Evolutionary conservation across 1,140 invertebrate genomes (phyloP), one percentile per base, ranked within the genome.

Genomic region (Eumeta japonica): DNA sequence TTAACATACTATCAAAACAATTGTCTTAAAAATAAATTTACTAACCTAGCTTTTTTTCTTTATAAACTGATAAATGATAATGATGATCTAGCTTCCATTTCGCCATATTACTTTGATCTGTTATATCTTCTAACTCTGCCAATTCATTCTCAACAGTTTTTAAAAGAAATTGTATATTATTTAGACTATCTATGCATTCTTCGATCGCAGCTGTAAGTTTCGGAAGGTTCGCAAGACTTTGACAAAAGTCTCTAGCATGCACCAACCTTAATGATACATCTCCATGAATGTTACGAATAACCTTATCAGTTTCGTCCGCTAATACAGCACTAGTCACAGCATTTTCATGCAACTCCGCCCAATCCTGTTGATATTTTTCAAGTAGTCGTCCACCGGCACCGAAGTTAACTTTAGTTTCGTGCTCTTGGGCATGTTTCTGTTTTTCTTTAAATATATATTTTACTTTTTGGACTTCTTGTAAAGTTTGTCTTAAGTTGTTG

Each of bases 61-160:
- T 65, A 31, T 71, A 73, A 37, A 73, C 39, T 40, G 54, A 62
- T 4, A 73, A 41, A 32, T 71, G 64, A 36, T 74, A 71, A 29
- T 71, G 66, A 39, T 74, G 70, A 20, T 74, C 70, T 13, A 74
- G 40, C 47, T 74, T 74, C 65, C 66, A 70, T 34, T 58, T 74
- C 31, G 68, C 70, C 59, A 71, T 66, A 10, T 65, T 68, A 44
- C 53, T 67, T 36, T 59, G 60, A 31, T 71, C 66, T 1, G 67
- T 49, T 35, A 66, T 51, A 42, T 74, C 66, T 28, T 74, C 70
- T 50, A 70, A 74, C n/a, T 70, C 54, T 3, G 68, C 50, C 28
- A 74, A 39, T 12, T 71, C 60, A 12, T 64, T 55, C 30, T 74
- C 70, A 3, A 71, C 63, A 38, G 58, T 50, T 37, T 51, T 55